Evolutionary conservation across 2,797 vertebrate species (phyloP), one percentile per base, ranked within the genome.

Genomic region (Simalia tracyae): DNA sequence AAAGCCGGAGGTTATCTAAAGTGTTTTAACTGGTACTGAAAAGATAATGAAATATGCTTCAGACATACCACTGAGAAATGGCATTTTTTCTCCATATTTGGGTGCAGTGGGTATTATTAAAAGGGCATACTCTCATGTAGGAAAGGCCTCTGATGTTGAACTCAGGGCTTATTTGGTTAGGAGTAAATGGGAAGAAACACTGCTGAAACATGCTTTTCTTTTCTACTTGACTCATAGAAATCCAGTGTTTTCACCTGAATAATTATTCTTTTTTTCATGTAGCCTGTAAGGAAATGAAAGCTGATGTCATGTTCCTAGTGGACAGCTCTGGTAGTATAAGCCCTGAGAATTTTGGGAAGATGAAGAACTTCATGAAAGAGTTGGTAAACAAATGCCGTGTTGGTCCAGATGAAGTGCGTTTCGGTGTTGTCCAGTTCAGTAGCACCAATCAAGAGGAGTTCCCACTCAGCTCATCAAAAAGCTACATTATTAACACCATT

Each of bases 261-360:
- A 87, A 92, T 84, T 54, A 63, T 72, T 26, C 17, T 3, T 94
- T 91, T 92, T 87, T 24, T 89, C 89, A 42, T 89, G 1, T 17
- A 97, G 97, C 94, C 91, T 97, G 97, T 93, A 95, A 95, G 76
- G 92, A 96, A 31, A 94, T 96, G 93, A 94, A 95, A 93, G 97
- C 96, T 0, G 97, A 98, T 91, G 90, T 98, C 88, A 95, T 97
- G 94, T 97, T 98, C 92, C 95, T 98, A 68, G 95, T 98, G 93
- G 97, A 97, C 94, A 97, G 97, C 91, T 98, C 97, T 10, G 91
- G 85, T 17, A 97, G 97, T 89, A 97, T 97, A 90, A 93, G 95
- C 31, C 0, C 0, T 9, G 94, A 95, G 1, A 95, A 97, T 90
- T 97, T 97, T 90, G 5, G 8, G 4, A 96, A 97, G 94, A 97